These are phyloP conservation scores for Lepidocyrtinus sp. DNA, from an alignment of 2,888 invertebrate genomes.

Conservation along the genomic window DNA sequence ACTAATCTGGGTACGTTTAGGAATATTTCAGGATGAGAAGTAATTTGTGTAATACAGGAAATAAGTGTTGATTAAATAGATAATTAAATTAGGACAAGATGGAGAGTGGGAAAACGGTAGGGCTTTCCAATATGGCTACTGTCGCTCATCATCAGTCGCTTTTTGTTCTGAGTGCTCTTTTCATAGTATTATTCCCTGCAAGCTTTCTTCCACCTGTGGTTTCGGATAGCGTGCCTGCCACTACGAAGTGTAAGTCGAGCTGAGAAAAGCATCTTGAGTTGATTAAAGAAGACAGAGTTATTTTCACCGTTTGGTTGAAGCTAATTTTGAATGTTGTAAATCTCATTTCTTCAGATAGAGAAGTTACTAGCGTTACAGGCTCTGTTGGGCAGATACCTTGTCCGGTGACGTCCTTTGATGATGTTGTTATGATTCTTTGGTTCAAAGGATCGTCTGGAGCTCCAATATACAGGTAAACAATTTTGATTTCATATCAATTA, in stretches of 20 bases:
- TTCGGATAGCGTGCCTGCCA: constrained; percentile 60
- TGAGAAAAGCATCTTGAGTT: too few species aligned
- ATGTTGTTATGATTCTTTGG: constrained; percentile 89
- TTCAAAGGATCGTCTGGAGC: constrained; percentile 89
- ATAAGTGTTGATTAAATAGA: constrained; percentile 43
- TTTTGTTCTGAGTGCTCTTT: constrained; percentile 25
- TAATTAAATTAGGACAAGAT: constrained; percentile 49
- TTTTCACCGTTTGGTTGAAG: too few species aligned
- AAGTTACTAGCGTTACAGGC: constrained; percentile 64
- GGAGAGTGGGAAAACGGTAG: constrained; percentile 14
- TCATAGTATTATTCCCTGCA: constrained; percentile 18
- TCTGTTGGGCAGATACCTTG: constrained; percentile 69
- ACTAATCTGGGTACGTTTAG: too few species aligned
- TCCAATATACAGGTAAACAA: constrained; percentile 86
- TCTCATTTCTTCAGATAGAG: constrained; percentile 53
- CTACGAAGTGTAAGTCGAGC: constrained; percentile 56
- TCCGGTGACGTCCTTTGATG: constrained; percentile 73
- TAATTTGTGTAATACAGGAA: constrained; percentile 28
- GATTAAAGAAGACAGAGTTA: too few species aligned
- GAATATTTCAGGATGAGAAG: too few species aligned
- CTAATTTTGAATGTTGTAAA: not conserved
- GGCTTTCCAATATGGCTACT: constrained; percentile 12
- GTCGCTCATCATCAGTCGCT: constrained; percentile 11
- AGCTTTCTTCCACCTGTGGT: not conserved
- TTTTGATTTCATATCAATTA: not conserved